phyloP scores from a whole-genome alignment of 2,797 vertebrate species.

The Xyrichtys novacula region DNA sequence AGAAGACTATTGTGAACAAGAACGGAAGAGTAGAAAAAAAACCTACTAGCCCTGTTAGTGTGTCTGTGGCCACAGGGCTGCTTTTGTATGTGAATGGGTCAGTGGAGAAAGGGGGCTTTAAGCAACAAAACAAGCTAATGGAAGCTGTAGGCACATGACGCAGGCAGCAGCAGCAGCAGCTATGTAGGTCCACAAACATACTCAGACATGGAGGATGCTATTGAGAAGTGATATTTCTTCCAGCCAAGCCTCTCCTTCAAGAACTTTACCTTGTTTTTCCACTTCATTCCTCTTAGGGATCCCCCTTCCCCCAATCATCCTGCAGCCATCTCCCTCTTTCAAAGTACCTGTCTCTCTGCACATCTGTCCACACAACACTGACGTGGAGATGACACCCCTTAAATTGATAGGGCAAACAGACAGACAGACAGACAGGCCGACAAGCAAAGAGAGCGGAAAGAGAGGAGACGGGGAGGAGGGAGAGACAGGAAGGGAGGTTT shows the following conservation, averaged over 20 bases:
- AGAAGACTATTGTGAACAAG: slow-evolving; percentile 35
- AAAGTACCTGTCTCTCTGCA: slow-evolving; percentile 52
- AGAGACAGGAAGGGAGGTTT: slow-evolving; percentile 86
- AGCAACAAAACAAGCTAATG: slow-evolving; percentile 86
- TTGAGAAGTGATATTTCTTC: slow-evolving; percentile 64
- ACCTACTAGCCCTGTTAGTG: slow-evolving; percentile 52
- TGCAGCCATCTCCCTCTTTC: slow-evolving; percentile 31
- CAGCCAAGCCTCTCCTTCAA: slow-evolving; percentile 36
- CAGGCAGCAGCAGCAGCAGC: slow-evolving; percentile 21
- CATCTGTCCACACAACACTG: slow-evolving; percentile 78
- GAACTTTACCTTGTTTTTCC: slow-evolving; percentile 45
- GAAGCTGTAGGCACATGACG: slow-evolving; percentile 77
- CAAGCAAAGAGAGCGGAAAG: slow-evolving; percentile 73
- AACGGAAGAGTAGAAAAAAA: slow-evolving; percentile 41
- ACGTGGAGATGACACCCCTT: slow-evolving; percentile 75
- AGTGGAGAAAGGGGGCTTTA: slow-evolving; percentile 84
- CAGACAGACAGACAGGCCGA: slow-evolving; percentile 41
- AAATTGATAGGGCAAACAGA: slow-evolving; percentile 72
- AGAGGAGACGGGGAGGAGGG: slow-evolving; percentile 82
- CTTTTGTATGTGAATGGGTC: slow-evolving; percentile 84
- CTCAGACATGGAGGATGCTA: slow-evolving; percentile 45
- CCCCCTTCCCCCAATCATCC: slow-evolving; percentile 39
- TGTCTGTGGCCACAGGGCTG: slow-evolving; percentile 70
- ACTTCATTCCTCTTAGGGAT: slow-evolving; percentile 38
- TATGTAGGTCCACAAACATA: slow-evolving; percentile 28